Percentiles rank a stretch among this genome's conserved stretches.
Evolutionary conservation across 2,888 invertebrate species (phyloP).

Genomic region (Thera britannica): DNA sequence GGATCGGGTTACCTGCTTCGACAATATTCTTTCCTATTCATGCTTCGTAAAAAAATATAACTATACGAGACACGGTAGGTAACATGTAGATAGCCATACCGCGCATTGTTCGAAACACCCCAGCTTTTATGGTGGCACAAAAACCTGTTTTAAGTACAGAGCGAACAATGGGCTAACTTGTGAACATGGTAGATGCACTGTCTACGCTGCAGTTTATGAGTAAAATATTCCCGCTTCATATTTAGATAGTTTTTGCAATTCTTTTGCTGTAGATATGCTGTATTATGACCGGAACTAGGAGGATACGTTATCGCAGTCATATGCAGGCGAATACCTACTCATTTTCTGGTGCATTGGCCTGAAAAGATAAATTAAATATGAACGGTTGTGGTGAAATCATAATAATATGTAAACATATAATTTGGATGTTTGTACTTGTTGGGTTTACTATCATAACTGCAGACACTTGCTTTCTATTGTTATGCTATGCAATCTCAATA

Average conservation of each 20-base stretch:
- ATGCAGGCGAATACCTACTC: conserved; percentile 54
- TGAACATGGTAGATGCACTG: conserved; percentile 40
- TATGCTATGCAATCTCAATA: no score
- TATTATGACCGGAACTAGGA: conserved; percentile 46
- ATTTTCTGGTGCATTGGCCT: conserved; percentile 66
- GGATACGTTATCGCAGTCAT: conserved; percentile 63
- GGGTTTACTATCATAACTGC: not conserved
- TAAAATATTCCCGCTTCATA: conserved; percentile 6
- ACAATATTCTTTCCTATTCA: conserved; percentile 66
- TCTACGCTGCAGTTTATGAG: conserved; percentile 40
- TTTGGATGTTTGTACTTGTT: not conserved
- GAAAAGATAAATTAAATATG: conserved; percentile 65
- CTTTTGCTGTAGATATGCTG: conserved; percentile 19
- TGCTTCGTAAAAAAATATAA: conserved; percentile 59
- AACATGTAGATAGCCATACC: conserved; percentile 54
- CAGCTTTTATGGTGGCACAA: conserved; percentile 58
- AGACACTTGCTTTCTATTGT: not conserved
- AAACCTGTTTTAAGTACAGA: conserved; percentile 66
- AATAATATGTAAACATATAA: not conserved
- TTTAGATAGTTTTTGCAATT: conserved; percentile 22
- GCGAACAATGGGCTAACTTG: conserved; percentile 56
- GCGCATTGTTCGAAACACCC: conserved; percentile 61
- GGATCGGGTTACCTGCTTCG: conserved; percentile 64
- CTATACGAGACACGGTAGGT: conserved; percentile 50
- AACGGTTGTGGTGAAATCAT: conserved; percentile 50